Evolutionary conservation across 2,888 invertebrate species (phyloP).

Genomic region (Mythimna pallens): DNA sequence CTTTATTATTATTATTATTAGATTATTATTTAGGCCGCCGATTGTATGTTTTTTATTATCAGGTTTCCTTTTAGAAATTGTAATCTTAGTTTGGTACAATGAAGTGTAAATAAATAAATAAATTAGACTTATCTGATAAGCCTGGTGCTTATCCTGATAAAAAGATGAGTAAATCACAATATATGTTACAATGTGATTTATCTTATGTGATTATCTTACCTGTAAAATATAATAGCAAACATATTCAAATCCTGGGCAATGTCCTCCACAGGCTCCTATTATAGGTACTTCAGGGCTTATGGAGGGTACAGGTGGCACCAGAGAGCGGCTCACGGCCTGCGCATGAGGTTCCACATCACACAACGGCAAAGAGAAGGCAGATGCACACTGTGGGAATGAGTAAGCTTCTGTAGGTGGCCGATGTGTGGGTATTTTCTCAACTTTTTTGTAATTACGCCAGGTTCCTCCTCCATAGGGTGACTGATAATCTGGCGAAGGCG

Average conservation of each 20-base stretch:
- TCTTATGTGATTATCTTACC: slow-evolving; percentile 76
- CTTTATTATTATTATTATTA: background rate
- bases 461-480: slow-evolving; percentile 85
- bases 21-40: too few species aligned
- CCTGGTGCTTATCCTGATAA: too few species aligned
- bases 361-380: slow-evolving; percentile 85
- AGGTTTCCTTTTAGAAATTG: too few species aligned
- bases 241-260: slow-evolving; percentile 93
- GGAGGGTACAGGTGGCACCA: slow-evolving; percentile 80
- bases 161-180: background rate
- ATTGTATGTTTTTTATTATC: too few species aligned
- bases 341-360: slow-evolving; percentile 78
- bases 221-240: slow-evolving; percentile 93
- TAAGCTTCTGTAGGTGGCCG: slow-evolving; percentile 75
- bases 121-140: too few species aligned
- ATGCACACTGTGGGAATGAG: slow-evolving; percentile 84
- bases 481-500: slow-evolving; percentile 88
- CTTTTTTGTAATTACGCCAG: slow-evolving; percentile 82
- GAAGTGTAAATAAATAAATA: too few species aligned
- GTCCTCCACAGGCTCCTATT: slow-evolving; percentile 93
- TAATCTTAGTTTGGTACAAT: too few species aligned
- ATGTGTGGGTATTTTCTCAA: slow-evolving; percentile 73
- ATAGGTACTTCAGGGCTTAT: slow-evolving; percentile 89
- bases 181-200: background rate
- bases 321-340: slow-evolving; percentile 75